A percentile compares a stretch with the other conserved stretches of the same genome.
Evolutionary conservation across 2,797 vertebrate species (phyloP).

Genomic region (Petrocephalus sullivani): DNA sequence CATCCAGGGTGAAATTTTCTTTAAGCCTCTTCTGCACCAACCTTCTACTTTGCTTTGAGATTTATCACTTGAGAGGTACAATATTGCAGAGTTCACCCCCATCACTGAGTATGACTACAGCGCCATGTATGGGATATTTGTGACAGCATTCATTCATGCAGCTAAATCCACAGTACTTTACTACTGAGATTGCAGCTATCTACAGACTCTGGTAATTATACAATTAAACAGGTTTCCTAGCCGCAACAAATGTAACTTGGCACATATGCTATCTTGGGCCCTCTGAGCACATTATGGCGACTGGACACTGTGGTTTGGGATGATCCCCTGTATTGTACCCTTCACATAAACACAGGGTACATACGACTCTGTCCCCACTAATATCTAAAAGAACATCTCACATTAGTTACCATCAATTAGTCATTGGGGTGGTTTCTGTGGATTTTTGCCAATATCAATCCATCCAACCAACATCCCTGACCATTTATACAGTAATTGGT

Average conservation of each 20-base stretch:
- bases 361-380: background rate
- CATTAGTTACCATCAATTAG: background rate
- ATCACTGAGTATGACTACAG: background rate
- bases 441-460: background rate
- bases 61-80: background rate
- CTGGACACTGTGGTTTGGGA: background rate
- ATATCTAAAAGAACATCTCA: background rate
- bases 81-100: background rate
- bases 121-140: background rate
- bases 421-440: background rate
- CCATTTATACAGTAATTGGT: background rate
- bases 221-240: background rate
- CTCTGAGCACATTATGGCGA: background rate
- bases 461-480: background rate
- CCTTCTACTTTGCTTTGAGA: slow-evolving; percentile 3
- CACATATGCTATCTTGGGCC: background rate
- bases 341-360: background rate
- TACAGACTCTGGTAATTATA: background rate
- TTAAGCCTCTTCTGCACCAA: background rate
- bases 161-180: background rate
- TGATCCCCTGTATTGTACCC: background rate
- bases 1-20: background rate
- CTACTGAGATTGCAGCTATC: background rate
- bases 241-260: background rate
- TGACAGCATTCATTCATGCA: background rate